These are phyloP conservation scores for Acronicta leporina DNA, from an alignment of 2,888 invertebrate genomes.

Conservation along the genomic window DNA sequence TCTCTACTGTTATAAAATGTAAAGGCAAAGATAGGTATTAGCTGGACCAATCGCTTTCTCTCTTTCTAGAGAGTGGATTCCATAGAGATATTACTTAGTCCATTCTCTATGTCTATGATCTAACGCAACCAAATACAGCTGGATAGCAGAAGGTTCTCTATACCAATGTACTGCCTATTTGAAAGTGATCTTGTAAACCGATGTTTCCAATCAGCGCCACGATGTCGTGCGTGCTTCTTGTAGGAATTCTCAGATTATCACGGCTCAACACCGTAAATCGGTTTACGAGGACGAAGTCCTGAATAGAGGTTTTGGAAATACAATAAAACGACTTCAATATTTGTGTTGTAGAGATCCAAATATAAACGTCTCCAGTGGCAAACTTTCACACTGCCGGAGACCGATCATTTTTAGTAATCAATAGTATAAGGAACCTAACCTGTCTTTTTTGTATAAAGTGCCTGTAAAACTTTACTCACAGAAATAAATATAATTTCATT, in stretches of 20 bases:
- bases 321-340: slow-evolving; percentile 52
- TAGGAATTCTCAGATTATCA: slow-evolving; percentile 61
- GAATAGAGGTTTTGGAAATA: slow-evolving; percentile 51
- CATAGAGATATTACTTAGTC: no score
- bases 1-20: no score
- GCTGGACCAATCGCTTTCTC: no score
- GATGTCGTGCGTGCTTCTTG: slow-evolving; percentile 57
- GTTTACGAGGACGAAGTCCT: slow-evolving; percentile 45
- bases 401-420: no score
- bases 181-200: slow-evolving; percentile 48
- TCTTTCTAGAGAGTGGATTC: no score
- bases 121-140: not conserved
- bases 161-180: not conserved
- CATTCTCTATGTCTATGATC: no score
- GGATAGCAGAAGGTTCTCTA: not conserved
- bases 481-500: no score
- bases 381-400: not conserved
- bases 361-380: not conserved
- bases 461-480: no score
- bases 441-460: no score
- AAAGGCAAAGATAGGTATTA: no score
- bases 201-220: slow-evolving; percentile 58
- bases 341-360: slow-evolving; percentile 21
- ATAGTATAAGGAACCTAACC: no score
- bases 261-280: slow-evolving; percentile 59